A percentile compares a stretch with the other conserved stretches of the same genome.
These are phyloP conservation scores for Cynocephalus volans DNA, from an alignment of 2,113 vertebrate species.

Conservation along the genomic window DNA sequence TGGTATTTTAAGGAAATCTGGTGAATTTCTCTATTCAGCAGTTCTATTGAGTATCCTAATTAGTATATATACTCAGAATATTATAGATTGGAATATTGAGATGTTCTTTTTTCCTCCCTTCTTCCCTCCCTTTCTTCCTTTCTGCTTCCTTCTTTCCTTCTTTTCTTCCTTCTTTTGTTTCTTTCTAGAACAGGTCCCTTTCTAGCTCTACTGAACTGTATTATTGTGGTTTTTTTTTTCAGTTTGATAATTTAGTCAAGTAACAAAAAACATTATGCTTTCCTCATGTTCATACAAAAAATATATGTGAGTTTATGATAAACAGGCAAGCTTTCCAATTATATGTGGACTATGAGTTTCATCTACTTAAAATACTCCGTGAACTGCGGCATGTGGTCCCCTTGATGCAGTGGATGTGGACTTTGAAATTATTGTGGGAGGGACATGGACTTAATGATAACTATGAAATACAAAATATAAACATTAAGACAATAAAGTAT, in stretches of 20 bases:
- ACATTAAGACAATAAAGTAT: neutral
- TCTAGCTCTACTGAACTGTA: neutral
- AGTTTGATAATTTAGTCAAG: neutral
- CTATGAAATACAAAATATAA: constrained; percentile 29
- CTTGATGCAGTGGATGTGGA: neutral
- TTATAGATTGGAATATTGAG: neutral
- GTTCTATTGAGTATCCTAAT: neutral
- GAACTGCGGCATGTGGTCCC: neutral
- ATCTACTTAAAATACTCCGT: constrained; percentile 22
- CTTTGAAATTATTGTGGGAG: neutral
- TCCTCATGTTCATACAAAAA: neutral
- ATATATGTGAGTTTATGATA: neutral
- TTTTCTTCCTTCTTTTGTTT: neutral
- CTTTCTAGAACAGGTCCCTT: neutral
- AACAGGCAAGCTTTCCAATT: constrained; percentile 1
- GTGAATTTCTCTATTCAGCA: neutral
- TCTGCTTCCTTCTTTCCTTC: neutral
- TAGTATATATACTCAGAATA: neutral
- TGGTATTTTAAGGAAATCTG: neutral
- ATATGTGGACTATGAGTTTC: neutral
- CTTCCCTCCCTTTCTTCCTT: neutral
- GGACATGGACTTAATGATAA: neutral
- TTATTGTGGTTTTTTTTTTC: neutral
- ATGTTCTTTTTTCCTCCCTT: neutral
- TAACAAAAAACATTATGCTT: neutral